Base-by-base conservation (phyloP, 2,113 vertebrate species). In the Ardeotis arabs region DNA sequence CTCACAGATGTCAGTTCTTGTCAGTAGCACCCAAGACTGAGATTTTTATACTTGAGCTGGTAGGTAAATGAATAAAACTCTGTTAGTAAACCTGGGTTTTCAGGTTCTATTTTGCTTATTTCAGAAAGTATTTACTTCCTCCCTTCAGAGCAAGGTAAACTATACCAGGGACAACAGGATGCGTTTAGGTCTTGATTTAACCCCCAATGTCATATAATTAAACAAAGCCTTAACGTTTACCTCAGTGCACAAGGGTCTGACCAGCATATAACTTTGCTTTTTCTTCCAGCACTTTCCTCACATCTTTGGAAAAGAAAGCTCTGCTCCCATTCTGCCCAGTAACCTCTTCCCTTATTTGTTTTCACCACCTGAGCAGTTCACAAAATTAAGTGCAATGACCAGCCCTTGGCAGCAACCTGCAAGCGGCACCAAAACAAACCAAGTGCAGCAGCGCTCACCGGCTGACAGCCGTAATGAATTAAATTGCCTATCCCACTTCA, bases 391-490 rank as follows among this genome's bases (percentile, higher is more conserved):
- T 55, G 55, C 47, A 95, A 69, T 62, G 83, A 88, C 49, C 31
- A 94, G 13, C 50, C 76, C 70, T 95, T 4, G 0, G 91, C 81
- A 90, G 84, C 53, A 69, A 80, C 79, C 76, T 94, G 77, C 44
- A 80, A 90, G 80, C 92, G 14, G 77, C 74, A 91, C 14, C 6
- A 0, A 92, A 90, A 94, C 76, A 93, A 93, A 92, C 74, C 53
- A 90, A 87, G 35, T 50, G 22, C 39, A 76, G 74, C 80, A 53
- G 79, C 20, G 45, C 24, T 91, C 33, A 37, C 63, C 49, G 23
- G n/a, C 45, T 95, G 95, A 96, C 87, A 93, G 90, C 84, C 83
- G 27, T 94, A 98, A 93, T 95, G 86, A 96, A 91, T 96, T 93
- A 87, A 95, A 95, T 63, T 89, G 87, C 81, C 70, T 85, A 56